These are phyloP conservation scores for Drosophila mercatorum DNA, from an alignment of 2,888 invertebrate species.

Conservation along the genomic window DNA sequence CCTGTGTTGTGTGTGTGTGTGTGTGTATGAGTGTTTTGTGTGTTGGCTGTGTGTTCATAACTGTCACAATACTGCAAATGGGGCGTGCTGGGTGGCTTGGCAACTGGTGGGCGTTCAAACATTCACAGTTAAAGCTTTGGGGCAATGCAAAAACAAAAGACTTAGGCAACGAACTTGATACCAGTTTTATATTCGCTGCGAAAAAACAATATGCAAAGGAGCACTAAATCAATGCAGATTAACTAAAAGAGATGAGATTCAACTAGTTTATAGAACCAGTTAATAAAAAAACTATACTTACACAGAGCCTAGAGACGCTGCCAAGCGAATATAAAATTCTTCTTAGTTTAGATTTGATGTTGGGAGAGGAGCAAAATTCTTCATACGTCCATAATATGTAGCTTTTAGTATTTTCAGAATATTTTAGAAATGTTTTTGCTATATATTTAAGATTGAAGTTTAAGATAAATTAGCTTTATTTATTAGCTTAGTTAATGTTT, in stretches of 20 bases:
- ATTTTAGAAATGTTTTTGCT: not conserved
- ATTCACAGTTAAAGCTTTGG: slow-evolving; percentile 47
- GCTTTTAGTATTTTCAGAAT: not conserved
- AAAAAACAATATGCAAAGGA: slow-evolving; percentile 12
- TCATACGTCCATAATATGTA: not conserved
- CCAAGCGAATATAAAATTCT: not conserved
- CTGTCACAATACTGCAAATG: slow-evolving; percentile 54
- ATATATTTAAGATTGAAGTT: not conserved
- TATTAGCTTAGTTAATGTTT: not conserved
- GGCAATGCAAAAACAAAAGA: slow-evolving; percentile 52
- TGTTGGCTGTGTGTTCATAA: slow-evolving; percentile 42
- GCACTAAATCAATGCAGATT: slow-evolving; percentile 21
- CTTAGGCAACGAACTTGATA: slow-evolving; percentile 53
- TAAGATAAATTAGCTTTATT: not conserved
- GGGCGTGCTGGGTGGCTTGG: slow-evolving; percentile 56
- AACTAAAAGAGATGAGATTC: not conserved
- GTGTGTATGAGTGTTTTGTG: slow-evolving; percentile 5
- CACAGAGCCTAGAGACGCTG: not conserved
- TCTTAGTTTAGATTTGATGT: not conserved
- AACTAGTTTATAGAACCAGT: slow-evolving; percentile 9
- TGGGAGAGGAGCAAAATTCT: not conserved
- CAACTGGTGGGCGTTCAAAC: slow-evolving; percentile 43
- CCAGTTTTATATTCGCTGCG: slow-evolving; percentile 1
- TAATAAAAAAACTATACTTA: slow-evolving; percentile 3
- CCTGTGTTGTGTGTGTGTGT: slow-evolving; percentile 5